phyloP scores from a whole-genome alignment of 2,113 vertebrate species.

The Hypocryptadius cinnamomeus region DNA sequence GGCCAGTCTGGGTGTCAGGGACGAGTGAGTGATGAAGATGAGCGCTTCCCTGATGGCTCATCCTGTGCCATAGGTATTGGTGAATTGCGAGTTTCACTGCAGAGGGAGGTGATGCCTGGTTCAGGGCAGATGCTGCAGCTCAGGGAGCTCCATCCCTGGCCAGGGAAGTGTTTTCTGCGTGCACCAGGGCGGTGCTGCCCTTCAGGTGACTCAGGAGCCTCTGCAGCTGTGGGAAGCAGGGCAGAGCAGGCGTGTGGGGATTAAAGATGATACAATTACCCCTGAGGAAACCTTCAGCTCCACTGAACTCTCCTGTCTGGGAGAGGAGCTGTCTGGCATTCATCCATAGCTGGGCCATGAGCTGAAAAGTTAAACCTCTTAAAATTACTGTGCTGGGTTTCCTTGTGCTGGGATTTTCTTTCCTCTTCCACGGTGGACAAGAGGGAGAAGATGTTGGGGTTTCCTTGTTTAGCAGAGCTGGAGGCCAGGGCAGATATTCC shows the following conservation, averaged over 20 bases:
- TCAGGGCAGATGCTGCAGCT: not conserved
- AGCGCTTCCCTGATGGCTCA: not conserved
- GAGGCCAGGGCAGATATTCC: not conserved
- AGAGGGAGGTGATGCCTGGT: not conserved
- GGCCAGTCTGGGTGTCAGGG: not conserved
- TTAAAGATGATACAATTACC: not conserved
- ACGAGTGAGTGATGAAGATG: rapidly evolving
- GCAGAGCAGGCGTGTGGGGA: not conserved
- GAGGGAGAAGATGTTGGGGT: not conserved
- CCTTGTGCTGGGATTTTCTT: not conserved
- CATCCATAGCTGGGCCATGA: not conserved
- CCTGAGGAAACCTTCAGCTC: constrained; percentile 12
- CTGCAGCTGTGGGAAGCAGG: not conserved
- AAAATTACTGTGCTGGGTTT: not conserved
- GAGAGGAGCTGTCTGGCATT: constrained; percentile 12
- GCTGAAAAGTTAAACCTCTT: constrained; percentile 28
- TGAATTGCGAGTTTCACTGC: not conserved
- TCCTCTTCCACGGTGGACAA: not conserved
- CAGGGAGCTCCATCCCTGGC: not conserved
- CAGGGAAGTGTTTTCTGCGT: not conserved
- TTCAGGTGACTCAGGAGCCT: not conserved
- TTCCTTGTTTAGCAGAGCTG: not conserved
- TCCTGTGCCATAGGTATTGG: not conserved
- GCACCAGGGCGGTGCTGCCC: not conserved
- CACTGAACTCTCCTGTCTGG: not conserved